Conservation (phyloP, 35 echinoderm and acorn worm species). For the Anneissia japonica region DNA sequence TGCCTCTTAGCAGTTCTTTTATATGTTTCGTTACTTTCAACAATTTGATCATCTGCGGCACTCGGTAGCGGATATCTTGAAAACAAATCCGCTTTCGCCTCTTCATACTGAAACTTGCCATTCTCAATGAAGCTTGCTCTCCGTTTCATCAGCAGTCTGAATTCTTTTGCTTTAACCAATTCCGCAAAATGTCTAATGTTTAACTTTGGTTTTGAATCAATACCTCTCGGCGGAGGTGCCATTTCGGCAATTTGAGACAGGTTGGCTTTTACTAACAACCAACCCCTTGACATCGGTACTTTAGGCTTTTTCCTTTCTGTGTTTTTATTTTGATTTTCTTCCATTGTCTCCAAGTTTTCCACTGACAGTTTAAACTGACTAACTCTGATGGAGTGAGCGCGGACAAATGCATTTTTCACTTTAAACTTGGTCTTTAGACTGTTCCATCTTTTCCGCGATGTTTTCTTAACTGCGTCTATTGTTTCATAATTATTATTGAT, state of each 20-base stretch:
- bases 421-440: not conserved
- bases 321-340: not conserved
- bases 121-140: conserved; percentile 80
- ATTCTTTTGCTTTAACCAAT: conserved; percentile 74
- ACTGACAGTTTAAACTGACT: not conserved
- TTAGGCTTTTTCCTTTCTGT: not conserved
- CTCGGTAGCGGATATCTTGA: conserved; percentile 31
- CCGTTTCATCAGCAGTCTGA: conserved; percentile 69
- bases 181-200: conserved; percentile 38
- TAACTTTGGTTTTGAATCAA: conserved; percentile 48
- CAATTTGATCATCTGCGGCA: not conserved
- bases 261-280: conserved; percentile 44
- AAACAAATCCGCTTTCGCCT: conserved; percentile 76
- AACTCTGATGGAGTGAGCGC: not conserved
- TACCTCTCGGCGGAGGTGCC: conserved; percentile 53
- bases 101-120: conserved; percentile 84
- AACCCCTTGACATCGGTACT: conserved; percentile 41
- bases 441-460: not conserved
- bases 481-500: not conserved
- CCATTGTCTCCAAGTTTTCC: not conserved
- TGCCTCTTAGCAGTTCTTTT: not conserved
- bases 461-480: not conserved
- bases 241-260: conserved; percentile 61
- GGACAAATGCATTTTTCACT: not conserved
- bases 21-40: not conserved